These are phyloP conservation scores for Gymnarchus niloticus DNA, from an alignment of 2,113 vertebrate genomes.

Conservation along the genomic window DNA sequence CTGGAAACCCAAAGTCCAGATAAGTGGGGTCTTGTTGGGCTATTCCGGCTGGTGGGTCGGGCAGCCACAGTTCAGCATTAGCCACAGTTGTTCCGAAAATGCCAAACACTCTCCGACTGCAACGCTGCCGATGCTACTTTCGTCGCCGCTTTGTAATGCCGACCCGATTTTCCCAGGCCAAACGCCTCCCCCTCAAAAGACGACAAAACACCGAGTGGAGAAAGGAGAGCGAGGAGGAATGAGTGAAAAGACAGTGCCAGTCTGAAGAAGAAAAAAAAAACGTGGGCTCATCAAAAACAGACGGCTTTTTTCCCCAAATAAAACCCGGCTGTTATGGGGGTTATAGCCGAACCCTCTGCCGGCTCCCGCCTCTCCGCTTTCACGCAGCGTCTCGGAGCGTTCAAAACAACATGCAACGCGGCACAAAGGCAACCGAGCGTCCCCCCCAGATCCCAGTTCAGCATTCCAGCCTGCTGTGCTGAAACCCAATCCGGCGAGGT, in stretches of 20 bases:
- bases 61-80: background rate
- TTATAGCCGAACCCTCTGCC: slow-evolving; percentile 36
- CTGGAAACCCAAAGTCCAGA: background rate
- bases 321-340: slow-evolving; percentile 23
- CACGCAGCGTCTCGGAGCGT: slow-evolving; percentile 12
- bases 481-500: slow-evolving; percentile 56
- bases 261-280: slow-evolving; percentile 37
- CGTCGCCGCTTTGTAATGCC: slow-evolving; percentile 49
- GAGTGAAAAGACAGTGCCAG: slow-evolving; percentile 36
- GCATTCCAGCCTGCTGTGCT: slow-evolving; percentile 59
- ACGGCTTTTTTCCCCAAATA: slow-evolving; percentile 32
- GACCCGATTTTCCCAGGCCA: slow-evolving; percentile 4
- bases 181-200: slow-evolving; percentile 32
- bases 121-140: slow-evolving; percentile 41
- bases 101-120: background rate
- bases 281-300: slow-evolving; percentile 54
- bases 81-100: background rate
- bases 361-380: slow-evolving; percentile 28
- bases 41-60: background rate
- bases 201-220: slow-evolving; percentile 35
- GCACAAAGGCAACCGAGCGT: slow-evolving; percentile 39
- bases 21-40: background rate
- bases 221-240: slow-evolving; percentile 26
- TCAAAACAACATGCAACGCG: slow-evolving; percentile 37
- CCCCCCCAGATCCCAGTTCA: slow-evolving; percentile 53